Conservation (phyloP, 2,113 vertebrate species). For the Leptobrachium leishanense region DNA sequence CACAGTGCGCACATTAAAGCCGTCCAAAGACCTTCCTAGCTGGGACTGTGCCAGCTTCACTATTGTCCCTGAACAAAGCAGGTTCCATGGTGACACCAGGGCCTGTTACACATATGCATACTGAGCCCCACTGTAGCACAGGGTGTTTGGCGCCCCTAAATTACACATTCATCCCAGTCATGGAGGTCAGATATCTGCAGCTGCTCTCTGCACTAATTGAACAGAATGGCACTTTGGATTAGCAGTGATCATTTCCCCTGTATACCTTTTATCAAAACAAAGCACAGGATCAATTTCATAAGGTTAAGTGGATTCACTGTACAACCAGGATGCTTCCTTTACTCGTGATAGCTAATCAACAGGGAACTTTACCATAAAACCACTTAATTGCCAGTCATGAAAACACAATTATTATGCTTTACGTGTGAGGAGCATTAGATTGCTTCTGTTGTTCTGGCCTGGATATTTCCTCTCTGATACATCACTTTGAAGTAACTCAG, state of each 20-base stretch:
- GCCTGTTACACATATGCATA: conserved; percentile 39
- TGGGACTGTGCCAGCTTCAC: conserved; percentile 37
- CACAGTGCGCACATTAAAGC: conserved; percentile 42
- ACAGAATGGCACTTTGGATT: conserved; percentile 25
- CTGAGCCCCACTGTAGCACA: conserved; percentile 34
- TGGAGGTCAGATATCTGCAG: conserved; percentile 45
- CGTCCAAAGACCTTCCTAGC: conserved; percentile 40
- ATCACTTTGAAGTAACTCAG: no score
- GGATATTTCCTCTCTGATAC: no score
- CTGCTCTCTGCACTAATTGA: conserved; percentile 33
- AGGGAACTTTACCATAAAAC: no score
- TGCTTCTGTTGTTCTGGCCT: no score
- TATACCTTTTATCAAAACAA: conserved; percentile 20
- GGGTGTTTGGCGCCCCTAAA: conserved; percentile 27
- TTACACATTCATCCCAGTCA: conserved; percentile 18
- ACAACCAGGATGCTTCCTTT: not conserved
- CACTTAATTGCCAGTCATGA: no score
- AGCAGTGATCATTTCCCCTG: conserved; percentile 21
- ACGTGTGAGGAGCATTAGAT: no score
- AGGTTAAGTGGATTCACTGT: conserved; percentile 34
- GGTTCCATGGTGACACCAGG: conserved; percentile 42
- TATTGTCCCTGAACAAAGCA: conserved; percentile 43
- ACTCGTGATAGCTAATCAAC: no score
- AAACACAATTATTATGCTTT: no score
- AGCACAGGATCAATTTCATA: conserved; percentile 24